These are phyloP conservation scores for Neuroterus valhalla DNA, from an alignment of 1,140 invertebrate genomes.

Conservation along the genomic window DNA sequence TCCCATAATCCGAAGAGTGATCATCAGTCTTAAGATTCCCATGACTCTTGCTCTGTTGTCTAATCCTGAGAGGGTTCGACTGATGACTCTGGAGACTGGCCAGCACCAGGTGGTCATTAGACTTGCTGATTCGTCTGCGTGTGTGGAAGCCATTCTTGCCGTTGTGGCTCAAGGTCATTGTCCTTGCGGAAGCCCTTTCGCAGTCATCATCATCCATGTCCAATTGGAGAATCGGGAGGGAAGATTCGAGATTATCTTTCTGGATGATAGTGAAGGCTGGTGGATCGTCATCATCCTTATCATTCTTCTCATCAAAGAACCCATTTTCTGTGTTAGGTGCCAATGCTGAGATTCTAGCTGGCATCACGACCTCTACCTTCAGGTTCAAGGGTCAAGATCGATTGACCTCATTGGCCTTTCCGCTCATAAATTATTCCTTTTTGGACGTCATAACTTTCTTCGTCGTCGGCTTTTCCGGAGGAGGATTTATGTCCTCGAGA, in stretches of 20 bases:
- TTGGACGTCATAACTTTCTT: constrained; percentile 39
- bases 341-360: constrained; percentile 62
- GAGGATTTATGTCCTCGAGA: constrained; percentile 39
- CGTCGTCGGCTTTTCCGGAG: background rate
- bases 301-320: constrained; percentile 51
- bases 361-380: constrained; percentile 45
- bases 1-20: constrained; percentile 40
- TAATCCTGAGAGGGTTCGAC: constrained; percentile 60
- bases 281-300: constrained; percentile 53
- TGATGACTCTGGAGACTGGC: constrained; percentile 59
- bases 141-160: constrained; percentile 51
- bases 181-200: constrained; percentile 47
- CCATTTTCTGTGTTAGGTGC: constrained; percentile 50
- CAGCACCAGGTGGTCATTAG: constrained; percentile 66
- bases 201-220: constrained; percentile 50
- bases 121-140: constrained; percentile 62
- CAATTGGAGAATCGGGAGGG: constrained; percentile 62
- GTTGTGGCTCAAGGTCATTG: constrained; percentile 51
- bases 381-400: constrained; percentile 34
- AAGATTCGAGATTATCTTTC: constrained; percentile 63
- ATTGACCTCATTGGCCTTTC: constrained; percentile 36
- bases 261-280: constrained; percentile 67
- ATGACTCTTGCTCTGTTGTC: constrained; percentile 68
- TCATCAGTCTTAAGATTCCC: constrained; percentile 60
- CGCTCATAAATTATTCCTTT: too few species aligned